Percentiles rank a stretch among this genome's conserved stretches.
These are phyloP conservation scores for Drosophila ambigua DNA, from an alignment of 1,140 invertebrate genomes.

Conservation along the genomic window DNA sequence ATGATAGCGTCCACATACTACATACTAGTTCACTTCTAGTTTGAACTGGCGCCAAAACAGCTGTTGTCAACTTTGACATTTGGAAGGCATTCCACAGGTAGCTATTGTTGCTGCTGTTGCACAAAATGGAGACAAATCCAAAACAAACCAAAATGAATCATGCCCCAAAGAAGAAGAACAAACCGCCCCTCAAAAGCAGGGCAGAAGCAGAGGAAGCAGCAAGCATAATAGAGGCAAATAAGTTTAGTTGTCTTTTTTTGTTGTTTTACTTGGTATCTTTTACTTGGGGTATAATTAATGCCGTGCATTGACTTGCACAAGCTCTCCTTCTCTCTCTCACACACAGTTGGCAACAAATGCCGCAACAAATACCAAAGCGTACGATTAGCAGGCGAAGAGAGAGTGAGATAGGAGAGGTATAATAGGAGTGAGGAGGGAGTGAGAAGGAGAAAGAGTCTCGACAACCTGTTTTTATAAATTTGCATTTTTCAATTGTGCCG, in stretches of 20 bases:
- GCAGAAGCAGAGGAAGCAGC: conserved; percentile 40
- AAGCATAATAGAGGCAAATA: conserved; percentile 34
- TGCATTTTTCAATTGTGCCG: conserved; percentile 50
- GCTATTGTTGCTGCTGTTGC: conserved; percentile 41
- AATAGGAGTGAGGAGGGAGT: not conserved
- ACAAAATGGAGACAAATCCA: conserved; percentile 19
- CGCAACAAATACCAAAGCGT: conserved; percentile 35
- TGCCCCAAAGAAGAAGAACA: conserved; percentile 42
- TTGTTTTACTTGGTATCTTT: conserved; percentile 8
- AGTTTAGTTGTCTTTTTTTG: conserved; percentile 34
- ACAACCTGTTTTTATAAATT: conserved; percentile 56
- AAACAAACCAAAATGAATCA: conserved; percentile 60
- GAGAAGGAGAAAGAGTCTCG: conserved; percentile 14
- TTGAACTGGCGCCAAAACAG: conserved; percentile 51
- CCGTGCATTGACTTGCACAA: conserved; percentile 49
- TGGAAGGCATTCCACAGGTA: conserved; percentile 69
- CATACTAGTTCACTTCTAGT: conserved; percentile 6
- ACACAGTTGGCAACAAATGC: conserved; percentile 31
- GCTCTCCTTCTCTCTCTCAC: conserved; percentile 9
- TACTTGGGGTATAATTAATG: conserved; percentile 42
- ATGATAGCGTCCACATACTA: conserved; percentile 5
- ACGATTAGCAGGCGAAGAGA: not conserved
- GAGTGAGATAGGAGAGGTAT: not conserved
- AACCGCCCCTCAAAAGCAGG: conserved; percentile 28
- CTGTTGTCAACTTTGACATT: conserved; percentile 71